A percentile compares a stretch with the other conserved stretches of the same genome.
Evolutionary conservation across 1,140 invertebrate species (phyloP).

Genomic region (Chlorops oryzae): DNA sequence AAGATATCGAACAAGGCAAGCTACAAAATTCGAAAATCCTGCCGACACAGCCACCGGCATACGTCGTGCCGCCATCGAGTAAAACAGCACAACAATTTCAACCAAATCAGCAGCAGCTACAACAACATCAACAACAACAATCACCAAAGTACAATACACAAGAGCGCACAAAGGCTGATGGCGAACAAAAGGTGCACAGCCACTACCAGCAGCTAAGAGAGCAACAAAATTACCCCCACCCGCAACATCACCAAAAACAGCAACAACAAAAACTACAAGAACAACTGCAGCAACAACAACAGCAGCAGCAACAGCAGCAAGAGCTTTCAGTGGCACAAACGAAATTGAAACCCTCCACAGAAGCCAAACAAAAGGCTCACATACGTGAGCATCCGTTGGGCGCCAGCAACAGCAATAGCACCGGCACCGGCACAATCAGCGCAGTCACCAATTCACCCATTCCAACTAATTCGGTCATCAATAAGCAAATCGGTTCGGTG

Average conservation of each 20-base stretch:
- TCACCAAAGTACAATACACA: constrained; percentile 12
- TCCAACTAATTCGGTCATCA: background rate
- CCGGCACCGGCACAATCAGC: background rate
- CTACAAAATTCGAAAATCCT: constrained; percentile 10
- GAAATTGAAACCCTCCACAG: background rate
- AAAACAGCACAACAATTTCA: too few relatives aligned
- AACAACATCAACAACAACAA: constrained; percentile 6
- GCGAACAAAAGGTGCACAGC: constrained; percentile 13
- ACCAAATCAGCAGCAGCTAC: constrained; percentile 4
- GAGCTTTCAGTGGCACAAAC: background rate
- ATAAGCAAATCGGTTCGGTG: background rate
- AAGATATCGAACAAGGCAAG: constrained; percentile 1
- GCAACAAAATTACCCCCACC: too few relatives aligned
- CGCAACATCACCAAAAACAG: constrained; percentile 10
- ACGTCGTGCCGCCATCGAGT: constrained; percentile 13
- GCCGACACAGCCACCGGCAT: constrained; percentile 15
- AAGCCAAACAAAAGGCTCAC: too few relatives aligned
- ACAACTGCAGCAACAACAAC: constrained; percentile 5
- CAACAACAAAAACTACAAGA: constrained; percentile 12
- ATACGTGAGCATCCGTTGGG: constrained; percentile 17
- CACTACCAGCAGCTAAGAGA: constrained; percentile 14
- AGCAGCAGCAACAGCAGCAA: constrained; percentile 3
- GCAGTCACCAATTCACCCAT: constrained; percentile 1
- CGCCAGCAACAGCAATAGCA: constrained; percentile 2
- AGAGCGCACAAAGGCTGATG: constrained; percentile 17